Conservation (phyloP, 2,888 invertebrate species). For the Hedychridium roseum region DNA sequence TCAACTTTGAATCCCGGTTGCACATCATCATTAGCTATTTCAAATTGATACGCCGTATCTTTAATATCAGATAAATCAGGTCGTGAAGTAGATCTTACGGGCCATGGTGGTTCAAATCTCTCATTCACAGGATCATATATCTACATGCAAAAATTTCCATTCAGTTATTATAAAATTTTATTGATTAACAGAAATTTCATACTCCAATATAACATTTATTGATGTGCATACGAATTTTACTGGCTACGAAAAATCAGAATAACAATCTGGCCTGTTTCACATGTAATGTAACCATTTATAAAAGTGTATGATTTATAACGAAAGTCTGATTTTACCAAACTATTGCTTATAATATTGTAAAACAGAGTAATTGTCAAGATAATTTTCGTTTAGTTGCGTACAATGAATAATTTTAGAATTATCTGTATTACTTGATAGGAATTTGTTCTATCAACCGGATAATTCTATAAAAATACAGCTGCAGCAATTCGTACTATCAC, state of each 20-base stretch:
- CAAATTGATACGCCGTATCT: conserved; percentile 66
- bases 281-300: too few species aligned
- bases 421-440: too few species aligned
- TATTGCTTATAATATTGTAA: too few species aligned
- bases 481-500: too few species aligned
- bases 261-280: too few species aligned
- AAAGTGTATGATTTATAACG: too few species aligned
- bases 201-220: background rate
- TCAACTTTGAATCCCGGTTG: conserved; percentile 72
- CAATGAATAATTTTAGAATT: too few species aligned
- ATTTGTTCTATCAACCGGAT: too few species aligned
- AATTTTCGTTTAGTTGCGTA: too few species aligned
- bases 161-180: conserved; percentile 7
- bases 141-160: conserved; percentile 51
- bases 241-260: background rate
- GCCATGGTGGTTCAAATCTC: conserved; percentile 76
- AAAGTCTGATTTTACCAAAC: too few species aligned
- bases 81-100: conserved; percentile 49
- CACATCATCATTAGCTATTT: conserved; percentile 65
- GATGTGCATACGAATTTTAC: background rate
- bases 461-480: too few species aligned
- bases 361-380: too few species aligned
- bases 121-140: conserved; percentile 65
- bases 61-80: conserved; percentile 52
- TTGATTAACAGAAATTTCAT: background rate